These are phyloP conservation scores for Cenopis cana DNA, from an alignment of 2,888 invertebrate genomes.

Conservation along the genomic window DNA sequence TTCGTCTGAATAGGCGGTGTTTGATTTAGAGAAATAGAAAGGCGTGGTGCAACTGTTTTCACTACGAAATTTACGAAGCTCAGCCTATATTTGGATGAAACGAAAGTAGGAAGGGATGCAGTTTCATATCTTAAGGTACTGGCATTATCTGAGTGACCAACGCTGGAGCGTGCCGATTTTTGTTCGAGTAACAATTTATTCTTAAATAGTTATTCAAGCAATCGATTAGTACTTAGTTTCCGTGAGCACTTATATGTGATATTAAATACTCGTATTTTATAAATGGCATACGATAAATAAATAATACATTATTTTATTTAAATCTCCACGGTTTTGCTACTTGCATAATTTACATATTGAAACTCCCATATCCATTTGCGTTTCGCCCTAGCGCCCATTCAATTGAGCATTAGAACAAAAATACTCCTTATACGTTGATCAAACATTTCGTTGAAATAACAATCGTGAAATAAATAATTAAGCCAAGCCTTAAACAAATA, in stretches of 20 bases:
- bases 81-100: conserved; percentile 71
- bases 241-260: background rate
- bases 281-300: too few species aligned
- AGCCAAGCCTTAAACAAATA: background rate
- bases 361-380: too few species aligned
- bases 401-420: background rate
- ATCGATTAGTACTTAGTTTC: background rate
- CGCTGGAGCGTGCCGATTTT: background rate
- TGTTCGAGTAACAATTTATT: background rate
- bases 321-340: too few species aligned
- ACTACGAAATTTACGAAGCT: conserved; percentile 68
- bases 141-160: conserved; percentile 41
- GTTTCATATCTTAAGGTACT: conserved; percentile 54
- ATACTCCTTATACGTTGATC: background rate
- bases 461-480: background rate
- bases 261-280: too few species aligned
- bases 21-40: conserved; percentile 76
- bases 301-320: too few species aligned
- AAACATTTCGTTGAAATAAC: background rate
- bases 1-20: conserved; percentile 41
- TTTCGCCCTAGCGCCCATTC: background rate
- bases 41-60: conserved; percentile 72
- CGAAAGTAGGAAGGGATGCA: conserved; percentile 61
- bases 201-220: background rate
- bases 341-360: too few species aligned